Percentiles rank a stretch among this genome's conserved stretches.
Evolutionary conservation across 2,888 invertebrate species (phyloP).

Genomic region (Peribatodes rhomboidaria): DNA sequence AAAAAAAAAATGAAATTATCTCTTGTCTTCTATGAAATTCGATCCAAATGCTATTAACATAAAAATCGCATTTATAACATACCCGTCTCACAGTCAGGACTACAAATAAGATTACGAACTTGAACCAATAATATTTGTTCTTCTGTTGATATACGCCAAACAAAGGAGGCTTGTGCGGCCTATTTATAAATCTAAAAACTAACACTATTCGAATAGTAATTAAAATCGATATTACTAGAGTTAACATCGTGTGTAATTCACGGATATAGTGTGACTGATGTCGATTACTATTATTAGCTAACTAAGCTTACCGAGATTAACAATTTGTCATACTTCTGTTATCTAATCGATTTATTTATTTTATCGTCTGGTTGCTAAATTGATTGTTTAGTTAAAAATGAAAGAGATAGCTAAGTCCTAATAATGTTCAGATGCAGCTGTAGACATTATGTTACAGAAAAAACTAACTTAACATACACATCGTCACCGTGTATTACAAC

Average conservation of each 20-base stretch:
- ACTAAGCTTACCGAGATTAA: constrained; percentile 18
- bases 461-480: too few species aligned
- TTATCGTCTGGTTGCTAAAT: constrained; percentile 13
- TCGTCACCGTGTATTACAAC: too few species aligned
- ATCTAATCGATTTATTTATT: constrained; percentile 26
- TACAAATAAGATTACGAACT: constrained; percentile 79
- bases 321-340: background rate
- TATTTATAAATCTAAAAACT: constrained; percentile 70
- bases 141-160: constrained; percentile 84
- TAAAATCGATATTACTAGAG: constrained; percentile 57
- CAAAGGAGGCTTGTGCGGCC: constrained; percentile 68
- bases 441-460: background rate
- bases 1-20: too few species aligned
- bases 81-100: constrained; percentile 80
- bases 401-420: constrained; percentile 14
- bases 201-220: constrained; percentile 62
- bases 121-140: constrained; percentile 82
- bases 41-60: too few species aligned
- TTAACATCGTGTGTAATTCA: constrained; percentile 55
- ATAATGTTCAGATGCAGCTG: constrained; percentile 6
- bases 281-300: background rate
- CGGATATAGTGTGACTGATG: background rate
- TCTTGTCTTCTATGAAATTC: too few species aligned
- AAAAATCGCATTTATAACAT: constrained; percentile 47
- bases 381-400: constrained; percentile 4